A percentile compares a stretch with the other conserved stretches of the same genome.
Evolutionary conservation across 2,888 invertebrate genomes (phyloP).

Genomic region (Rotaria magnacalcarata): DNA sequence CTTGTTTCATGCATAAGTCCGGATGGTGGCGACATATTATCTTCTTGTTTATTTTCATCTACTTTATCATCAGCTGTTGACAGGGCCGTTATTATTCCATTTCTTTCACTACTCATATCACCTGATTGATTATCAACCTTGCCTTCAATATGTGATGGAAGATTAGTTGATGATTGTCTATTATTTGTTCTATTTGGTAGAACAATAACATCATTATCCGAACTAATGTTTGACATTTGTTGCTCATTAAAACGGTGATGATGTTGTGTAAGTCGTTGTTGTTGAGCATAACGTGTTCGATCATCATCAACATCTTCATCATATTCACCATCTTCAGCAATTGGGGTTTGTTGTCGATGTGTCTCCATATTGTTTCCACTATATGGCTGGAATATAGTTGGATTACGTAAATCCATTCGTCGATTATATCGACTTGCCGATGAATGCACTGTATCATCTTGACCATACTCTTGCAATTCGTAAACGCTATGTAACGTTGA

Average conservation of each 20-base stretch:
- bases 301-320: slow-evolving; percentile 38
- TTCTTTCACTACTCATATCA: neutral
- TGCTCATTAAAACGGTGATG: neutral
- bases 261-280: neutral
- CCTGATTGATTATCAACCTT: neutral
- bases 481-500: slow-evolving; percentile 32
- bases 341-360: neutral
- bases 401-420: neutral
- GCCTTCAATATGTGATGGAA: neutral
- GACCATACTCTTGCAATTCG: neutral
- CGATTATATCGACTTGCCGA: neutral
- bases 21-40: neutral
- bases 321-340: slow-evolving; percentile 23
- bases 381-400: neutral
- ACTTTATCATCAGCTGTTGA: neutral
- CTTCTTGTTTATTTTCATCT: neutral
- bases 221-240: neutral
- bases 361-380: neutral
- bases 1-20: neutral
- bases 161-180: neutral
- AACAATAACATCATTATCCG: neutral
- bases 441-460: slow-evolving; percentile 9
- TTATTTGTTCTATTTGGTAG: neutral
- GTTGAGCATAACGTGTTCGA: slow-evolving; percentile 22
- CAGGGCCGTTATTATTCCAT: neutral